These are phyloP conservation scores for Euspilapteryx auroguttella DNA, from an alignment of 2,888 invertebrate species.

Conservation along the genomic window DNA sequence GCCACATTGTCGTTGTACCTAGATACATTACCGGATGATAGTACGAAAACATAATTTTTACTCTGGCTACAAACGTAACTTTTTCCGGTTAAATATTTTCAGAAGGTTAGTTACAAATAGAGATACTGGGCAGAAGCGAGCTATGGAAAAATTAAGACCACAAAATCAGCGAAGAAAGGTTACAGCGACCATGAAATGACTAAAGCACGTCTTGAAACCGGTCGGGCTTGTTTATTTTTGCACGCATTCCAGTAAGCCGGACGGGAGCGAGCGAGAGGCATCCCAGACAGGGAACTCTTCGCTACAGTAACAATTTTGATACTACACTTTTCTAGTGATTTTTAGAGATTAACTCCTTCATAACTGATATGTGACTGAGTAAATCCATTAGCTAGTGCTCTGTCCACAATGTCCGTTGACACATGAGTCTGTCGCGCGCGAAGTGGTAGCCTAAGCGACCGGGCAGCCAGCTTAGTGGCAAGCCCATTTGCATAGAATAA, in stretches of 20 bases:
- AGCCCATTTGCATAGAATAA: constrained; percentile 29
- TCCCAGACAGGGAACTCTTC: constrained; percentile 14
- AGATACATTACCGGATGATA: too few relatives aligned
- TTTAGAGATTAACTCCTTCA: constrained; percentile 2
- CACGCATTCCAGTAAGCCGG: constrained; percentile 48
- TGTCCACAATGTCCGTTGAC: constrained; percentile 16
- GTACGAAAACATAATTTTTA: too few relatives aligned
- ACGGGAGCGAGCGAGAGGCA: constrained; percentile 32
- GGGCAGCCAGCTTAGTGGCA: constrained; percentile 12
- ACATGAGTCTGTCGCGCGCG: constrained; percentile 11
- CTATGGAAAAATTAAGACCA: too few relatives aligned
- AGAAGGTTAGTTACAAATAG: too few relatives aligned
- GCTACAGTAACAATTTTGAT: neutral
- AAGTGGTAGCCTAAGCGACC: constrained; percentile 10
- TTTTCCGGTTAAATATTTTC: too few relatives aligned
- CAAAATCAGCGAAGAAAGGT: constrained; percentile 4
- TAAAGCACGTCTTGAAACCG: constrained; percentile 39
- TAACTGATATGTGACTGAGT: constrained; percentile 6
- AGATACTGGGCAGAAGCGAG: too few relatives aligned
- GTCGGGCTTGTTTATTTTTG: constrained; percentile 55
- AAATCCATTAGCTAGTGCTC: constrained; percentile 16
- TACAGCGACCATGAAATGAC: constrained; percentile 17
- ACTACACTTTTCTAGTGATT: too few relatives aligned
- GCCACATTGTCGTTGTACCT: too few relatives aligned
- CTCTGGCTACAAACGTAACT: too few relatives aligned